Evolutionary conservation across 2,113 vertebrate genomes (phyloP).

Genomic region (Dipodomys spectabilis): DNA sequence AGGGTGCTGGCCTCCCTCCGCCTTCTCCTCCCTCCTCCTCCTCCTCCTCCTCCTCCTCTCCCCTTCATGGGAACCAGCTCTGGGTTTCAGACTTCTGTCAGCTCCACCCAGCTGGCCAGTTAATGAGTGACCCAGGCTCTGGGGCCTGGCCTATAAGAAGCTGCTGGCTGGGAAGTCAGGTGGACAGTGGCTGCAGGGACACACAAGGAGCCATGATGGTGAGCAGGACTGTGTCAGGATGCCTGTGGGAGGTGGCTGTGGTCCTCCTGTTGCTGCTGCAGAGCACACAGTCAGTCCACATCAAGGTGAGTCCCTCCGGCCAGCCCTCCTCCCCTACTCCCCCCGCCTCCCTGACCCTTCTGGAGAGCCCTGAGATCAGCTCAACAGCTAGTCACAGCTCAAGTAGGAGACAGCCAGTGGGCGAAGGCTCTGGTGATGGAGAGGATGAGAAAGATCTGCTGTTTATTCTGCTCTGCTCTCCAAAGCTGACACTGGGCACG

Average conservation of each 20-base stretch:
- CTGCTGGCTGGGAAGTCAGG: not conserved
- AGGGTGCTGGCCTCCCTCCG: not conserved
- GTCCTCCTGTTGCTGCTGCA: constrained; percentile 63
- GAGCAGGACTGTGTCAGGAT: not conserved
- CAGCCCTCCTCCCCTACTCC: not conserved
- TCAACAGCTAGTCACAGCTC: not conserved
- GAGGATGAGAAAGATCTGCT: not conserved
- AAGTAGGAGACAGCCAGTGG: not conserved
- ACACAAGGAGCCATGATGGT: not conserved
- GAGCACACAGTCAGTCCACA: constrained; percentile 66
- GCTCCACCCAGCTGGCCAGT: constrained; percentile 65
- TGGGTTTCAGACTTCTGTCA: constrained; percentile 52
- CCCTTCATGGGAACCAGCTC: constrained; percentile 35
- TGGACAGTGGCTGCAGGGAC: not conserved
- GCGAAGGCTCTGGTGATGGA: not conserved
- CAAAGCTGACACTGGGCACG: not conserved
- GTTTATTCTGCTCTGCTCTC: not conserved
- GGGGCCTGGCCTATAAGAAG: constrained; percentile 65
- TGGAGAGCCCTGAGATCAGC: not conserved
- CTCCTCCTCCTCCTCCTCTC: not conserved
- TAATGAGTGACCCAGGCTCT: constrained; percentile 73
- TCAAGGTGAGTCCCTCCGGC: constrained; percentile 63
- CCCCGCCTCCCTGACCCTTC: too few species aligned
- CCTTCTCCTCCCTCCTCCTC: not conserved
- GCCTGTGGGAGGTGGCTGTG: not conserved